Evolutionary conservation across 1,140 invertebrate species (phyloP), one percentile per base, ranked within the genome.

Genomic region (Probaryconus sp.): DNA sequence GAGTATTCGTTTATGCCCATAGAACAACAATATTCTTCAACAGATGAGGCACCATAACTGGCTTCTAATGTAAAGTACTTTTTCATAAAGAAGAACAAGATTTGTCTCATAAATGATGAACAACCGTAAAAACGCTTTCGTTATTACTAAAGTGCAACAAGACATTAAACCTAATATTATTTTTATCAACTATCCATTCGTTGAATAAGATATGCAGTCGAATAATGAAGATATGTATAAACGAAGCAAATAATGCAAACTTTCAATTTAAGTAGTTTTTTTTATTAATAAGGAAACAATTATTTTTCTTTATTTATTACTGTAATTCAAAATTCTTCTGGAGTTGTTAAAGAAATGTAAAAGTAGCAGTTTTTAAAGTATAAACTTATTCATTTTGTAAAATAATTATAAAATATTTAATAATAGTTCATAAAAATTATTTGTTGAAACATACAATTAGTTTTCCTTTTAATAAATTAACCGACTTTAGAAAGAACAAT

Each of bases 201-300:
- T 65, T 60, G 61, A 77, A 73, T 64, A 47, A 78, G 69, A 79
- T 78, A 78, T 74, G 60, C 53, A 61, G 68, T 76, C 48, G 47
- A 65, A 72, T 65, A 75, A 78, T 76, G 28, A 78, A 76, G 76
- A 80, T 80, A 80, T 80, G 78, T 78, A 67, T 73, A 58, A 74
- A 74, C 51, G 26, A 76, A 73, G 69, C 74, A 38, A 76, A 76
- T 48, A 50, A 72, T 68, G 67, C 61, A 72, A 71, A 61, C 30
- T 35, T 63, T 33, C 55, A 31, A 53, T 73, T 51, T 60, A 58
- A 35, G n/a, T n/a, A n/a, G n/a, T n/a, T n/a, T n/a, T n/a, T n/a
- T n/a, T n/a, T n/a, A n/a, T n/a, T n/a, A n/a, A n/a, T n/a, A n/a
- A n/a, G n/a, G n/a, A n/a, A n/a, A n/a, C n/a, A n/a, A n/a, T n/a